Evolutionary conservation across 2,113 vertebrate species (phyloP).

Genomic region (Cololabis saira): DNA sequence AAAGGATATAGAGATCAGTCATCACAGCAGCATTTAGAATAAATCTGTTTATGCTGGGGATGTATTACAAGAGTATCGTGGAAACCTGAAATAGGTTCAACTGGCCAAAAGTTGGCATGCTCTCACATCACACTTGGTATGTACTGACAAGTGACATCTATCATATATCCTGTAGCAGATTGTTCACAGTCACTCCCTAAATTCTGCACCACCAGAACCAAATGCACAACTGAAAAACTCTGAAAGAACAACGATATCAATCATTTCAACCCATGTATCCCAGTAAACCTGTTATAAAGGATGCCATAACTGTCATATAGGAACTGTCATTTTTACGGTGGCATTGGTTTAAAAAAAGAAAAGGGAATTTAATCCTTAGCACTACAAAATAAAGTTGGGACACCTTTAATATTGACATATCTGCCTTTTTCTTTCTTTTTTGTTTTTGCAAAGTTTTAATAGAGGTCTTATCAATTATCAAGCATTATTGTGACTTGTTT

Average conservation of each 20-base stretch:
- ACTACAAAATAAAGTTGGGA: too few species aligned
- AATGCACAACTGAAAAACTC: not conserved
- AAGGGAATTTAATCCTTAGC: too few species aligned
- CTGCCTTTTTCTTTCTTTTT: too few species aligned
- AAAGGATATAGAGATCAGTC: slow-evolving; percentile 43
- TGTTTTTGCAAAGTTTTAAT: too few species aligned
- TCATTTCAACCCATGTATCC: not conserved
- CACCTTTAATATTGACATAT: too few species aligned
- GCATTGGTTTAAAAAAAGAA: too few species aligned
- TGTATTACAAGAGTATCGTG: not conserved
- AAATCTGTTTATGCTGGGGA: not conserved
- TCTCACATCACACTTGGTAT: slow-evolving; percentile 1
- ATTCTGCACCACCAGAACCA: not conserved
- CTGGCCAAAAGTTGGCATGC: not conserved
- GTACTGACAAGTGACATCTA: slow-evolving; percentile 13
- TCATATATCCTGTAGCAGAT: not conserved
- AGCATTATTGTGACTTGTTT: too few species aligned
- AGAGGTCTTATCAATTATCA: too few species aligned
- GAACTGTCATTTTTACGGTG: too few species aligned
- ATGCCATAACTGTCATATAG: too few species aligned
- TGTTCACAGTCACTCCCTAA: not conserved
- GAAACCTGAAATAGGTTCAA: too few species aligned
- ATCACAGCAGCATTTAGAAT: slow-evolving; percentile 28
- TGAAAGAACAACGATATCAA: not conserved
- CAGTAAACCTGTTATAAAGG: slow-evolving; percentile 18